Base-by-base conservation (phyloP, 2,113 vertebrate genomes). In the Sapayoa aenigma region DNA sequence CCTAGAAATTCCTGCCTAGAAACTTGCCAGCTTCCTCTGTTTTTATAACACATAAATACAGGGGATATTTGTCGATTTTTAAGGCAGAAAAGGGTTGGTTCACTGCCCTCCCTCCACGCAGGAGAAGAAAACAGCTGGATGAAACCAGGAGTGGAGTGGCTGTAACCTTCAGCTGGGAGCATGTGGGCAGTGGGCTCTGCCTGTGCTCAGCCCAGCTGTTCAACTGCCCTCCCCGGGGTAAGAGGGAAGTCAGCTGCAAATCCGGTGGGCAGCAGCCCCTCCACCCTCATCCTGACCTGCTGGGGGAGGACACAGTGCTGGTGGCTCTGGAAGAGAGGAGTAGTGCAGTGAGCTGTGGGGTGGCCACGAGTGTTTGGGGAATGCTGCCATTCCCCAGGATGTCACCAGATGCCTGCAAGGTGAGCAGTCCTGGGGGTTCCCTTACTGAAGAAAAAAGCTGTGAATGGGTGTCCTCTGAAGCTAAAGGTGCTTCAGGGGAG, bases 21-120 rank as follows among this genome's bases (percentile, higher is more conserved):
- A 89, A 41, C 28, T 59, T 73, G 23, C 49, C 37, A 69, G 68
- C 78, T 79, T 87, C 41, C 16, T 75, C 14, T 4, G 9, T 10
- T 89, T 94, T 82, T 66, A 9, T 33, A 58, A 24, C 21, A 49
- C 33, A 33, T 39, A 84, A 63, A 65, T 60, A 68, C 24, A 82
- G 44, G 39, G 72, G 20, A 24, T 75, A 65, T 18, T 62, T 84
- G 11, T 24, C 2, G 7, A 12, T 33, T 55, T 82, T 73, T 37
- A 60, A 58, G 53, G 66, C 28, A 76, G 44, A 60, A 79, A 41
- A 41, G 6, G 19, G 9, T 77, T 77, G 33, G 50, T n/a, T 92
- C 17, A 6, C 13, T 74, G 50, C 11, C 5, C 6, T 68, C 5
- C 9, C 9, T 9, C 5, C 22, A 37, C 0, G 0, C 42, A 47